Evolutionary conservation across 2,113 vertebrate genomes (phyloP).

Genomic region (Physeter macrocephalus): DNA sequence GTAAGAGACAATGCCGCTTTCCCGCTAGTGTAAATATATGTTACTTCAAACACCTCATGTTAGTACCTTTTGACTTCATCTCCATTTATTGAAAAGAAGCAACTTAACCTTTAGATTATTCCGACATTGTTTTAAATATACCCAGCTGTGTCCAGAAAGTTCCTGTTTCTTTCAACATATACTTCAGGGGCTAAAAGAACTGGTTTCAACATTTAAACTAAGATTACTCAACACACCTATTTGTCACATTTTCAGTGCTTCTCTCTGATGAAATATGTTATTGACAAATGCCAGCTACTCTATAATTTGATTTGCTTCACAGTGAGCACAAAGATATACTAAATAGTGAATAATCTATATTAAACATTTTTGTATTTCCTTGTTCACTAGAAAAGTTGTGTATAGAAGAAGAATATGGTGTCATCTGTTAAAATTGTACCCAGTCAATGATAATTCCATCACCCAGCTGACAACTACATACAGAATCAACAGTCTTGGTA

Average conservation of each 20-base stretch:
- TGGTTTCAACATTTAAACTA: background rate
- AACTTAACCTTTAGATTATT: background rate
- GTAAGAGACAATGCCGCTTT: background rate
- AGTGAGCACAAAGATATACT: constrained; percentile 24
- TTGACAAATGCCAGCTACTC: constrained; percentile 12
- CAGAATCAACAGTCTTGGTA: constrained; percentile 16
- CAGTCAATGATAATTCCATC: constrained; percentile 48
- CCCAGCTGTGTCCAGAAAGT: background rate
- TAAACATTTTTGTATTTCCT: constrained; percentile 30
- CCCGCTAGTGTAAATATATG: background rate
- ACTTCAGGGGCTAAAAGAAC: background rate
- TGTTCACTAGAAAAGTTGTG: constrained; percentile 14
- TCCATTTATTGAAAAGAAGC: background rate
- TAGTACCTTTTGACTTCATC: background rate
- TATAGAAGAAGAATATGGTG: background rate
- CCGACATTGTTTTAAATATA: background rate
- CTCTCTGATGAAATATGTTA: constrained; percentile 16
- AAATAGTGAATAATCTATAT: constrained; percentile 50
- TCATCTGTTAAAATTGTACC: constrained; percentile 34
- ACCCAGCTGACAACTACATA: constrained; percentile 4
- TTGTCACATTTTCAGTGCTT: constrained; percentile 1
- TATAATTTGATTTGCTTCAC: constrained; percentile 36
- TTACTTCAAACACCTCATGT: background rate
- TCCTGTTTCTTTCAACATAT: background rate
- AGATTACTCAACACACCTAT: background rate